Evolutionary conservation across 2,113 vertebrate species (phyloP).

Genomic region (Oncorhynchus clarkii): DNA sequence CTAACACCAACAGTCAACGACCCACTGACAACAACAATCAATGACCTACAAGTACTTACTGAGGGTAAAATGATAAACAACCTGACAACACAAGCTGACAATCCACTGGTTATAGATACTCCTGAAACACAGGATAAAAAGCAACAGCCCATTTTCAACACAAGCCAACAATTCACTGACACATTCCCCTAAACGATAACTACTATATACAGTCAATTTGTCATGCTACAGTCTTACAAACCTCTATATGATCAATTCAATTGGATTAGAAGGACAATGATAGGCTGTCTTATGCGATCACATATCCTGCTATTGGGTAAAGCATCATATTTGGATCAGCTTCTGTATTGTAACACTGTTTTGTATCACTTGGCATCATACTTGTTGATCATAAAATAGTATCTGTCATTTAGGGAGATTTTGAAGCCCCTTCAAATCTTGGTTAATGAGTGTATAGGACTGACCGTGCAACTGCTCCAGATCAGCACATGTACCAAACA

Average conservation of each 20-base stretch:
- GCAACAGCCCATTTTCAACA: background rate
- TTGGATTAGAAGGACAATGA: background rate
- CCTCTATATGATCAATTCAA: background rate
- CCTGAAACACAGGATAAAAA: background rate
- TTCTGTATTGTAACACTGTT: background rate
- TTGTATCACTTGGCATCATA: background rate
- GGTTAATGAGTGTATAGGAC: constrained; percentile 7
- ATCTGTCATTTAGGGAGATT: background rate
- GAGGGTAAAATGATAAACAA: background rate
- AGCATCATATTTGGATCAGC: constrained; percentile 11
- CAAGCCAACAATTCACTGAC: background rate
- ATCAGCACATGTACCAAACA: constrained; percentile 50
- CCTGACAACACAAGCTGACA: background rate
- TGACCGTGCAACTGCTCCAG: constrained; percentile 33
- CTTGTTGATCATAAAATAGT: background rate
- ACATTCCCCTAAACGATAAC: constrained; percentile 16
- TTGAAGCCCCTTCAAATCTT: background rate
- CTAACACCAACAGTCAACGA: background rate
- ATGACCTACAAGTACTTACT: background rate
- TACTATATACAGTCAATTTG: constrained; percentile 21
- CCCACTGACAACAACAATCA: background rate
- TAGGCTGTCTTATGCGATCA: constrained; percentile 27
- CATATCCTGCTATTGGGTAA: constrained; percentile 15
- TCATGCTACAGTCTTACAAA: constrained; percentile 19
- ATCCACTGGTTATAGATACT: background rate